Base-by-base conservation (phyloP, 2,888 invertebrate species). In the Tubulanus polymorphus region DNA sequence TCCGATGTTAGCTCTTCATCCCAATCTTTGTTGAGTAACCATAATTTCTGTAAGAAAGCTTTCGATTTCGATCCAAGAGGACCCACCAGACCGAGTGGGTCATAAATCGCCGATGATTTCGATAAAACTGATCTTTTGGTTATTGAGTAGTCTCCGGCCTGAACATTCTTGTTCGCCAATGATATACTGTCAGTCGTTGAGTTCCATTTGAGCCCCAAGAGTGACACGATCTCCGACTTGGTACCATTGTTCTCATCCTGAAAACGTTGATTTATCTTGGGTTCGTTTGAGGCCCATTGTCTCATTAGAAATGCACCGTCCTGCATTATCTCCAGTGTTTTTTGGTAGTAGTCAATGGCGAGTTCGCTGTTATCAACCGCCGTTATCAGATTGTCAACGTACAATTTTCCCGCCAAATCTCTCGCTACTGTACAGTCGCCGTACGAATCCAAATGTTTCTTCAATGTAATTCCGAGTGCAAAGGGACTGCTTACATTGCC, bases 311-410 rank as follows among this genome's bases (percentile, higher is more conserved):
- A 55, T 25, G 53, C 53, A 27, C 49, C 60, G 20, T 18, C 20
- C 15, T 32, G 25, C 41, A 57, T 47, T 20, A 59, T 15, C 18
- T 54, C 37, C 29, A 50, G 15, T 28, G 55, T 27, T 37, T 51
- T 48, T 18, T 27, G 12, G 46, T 41, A 60, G 32, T 23, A 57
- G 12, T 51, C 37, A 18, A 29, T 47, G 2, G 48, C 30, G 41
- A 53, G 37, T 8, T 25, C 10, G 3, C 28, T 35, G 5, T 37
- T 27, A 15, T 35, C 25, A 28, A 52, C 48, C 18, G 54, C 57
- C 15, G 57, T 51, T 3, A 57, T 41, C 23, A 57, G n/a, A 54
- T 57, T 59, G 25, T 59, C 55, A 26, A 56, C 54, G 37, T 59
- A 56, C 15, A 56, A 41, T 29, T 54, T 37, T 2, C 18, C 48